Conservation (phyloP, 2,113 vertebrate species). For the Gorsachius goisagi region DNA sequence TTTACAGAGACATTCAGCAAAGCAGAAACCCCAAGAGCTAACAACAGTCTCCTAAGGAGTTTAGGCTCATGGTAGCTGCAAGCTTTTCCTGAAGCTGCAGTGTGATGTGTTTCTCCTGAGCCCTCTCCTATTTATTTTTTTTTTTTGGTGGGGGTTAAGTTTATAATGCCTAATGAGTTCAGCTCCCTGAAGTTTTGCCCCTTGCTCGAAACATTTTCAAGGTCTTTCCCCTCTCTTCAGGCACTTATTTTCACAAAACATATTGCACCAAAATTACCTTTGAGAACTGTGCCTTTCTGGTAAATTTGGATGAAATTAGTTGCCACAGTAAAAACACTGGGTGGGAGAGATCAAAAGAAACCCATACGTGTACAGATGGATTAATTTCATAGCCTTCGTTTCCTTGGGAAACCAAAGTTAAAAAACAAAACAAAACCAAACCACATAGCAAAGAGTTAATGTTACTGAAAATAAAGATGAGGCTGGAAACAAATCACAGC, state of each 20-base stretch:
- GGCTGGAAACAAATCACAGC: neutral
- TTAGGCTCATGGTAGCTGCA: neutral
- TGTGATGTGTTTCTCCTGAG: neutral
- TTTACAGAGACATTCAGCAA: conserved; percentile 5
- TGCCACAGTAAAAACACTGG: neutral
- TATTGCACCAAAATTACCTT: neutral
- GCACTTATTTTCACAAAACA: neutral
- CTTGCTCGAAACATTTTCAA: neutral
- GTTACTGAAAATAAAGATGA: neutral
- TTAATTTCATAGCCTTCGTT: neutral
- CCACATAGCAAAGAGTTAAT: neutral
- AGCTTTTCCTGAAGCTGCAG: neutral
- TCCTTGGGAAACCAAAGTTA: neutral
- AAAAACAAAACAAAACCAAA: neutral
- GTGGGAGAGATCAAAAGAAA: neutral
- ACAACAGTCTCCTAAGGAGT: neutral
- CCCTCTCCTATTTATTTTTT: too few species aligned
- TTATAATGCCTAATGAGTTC: neutral
- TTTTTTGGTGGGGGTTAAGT: fast-evolving
- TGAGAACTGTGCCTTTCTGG: neutral
- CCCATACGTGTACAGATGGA: neutral
- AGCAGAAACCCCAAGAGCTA: neutral
- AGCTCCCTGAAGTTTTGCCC: neutral
- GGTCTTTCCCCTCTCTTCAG: neutral
- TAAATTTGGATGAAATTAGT: neutral